Percentiles rank a stretch among this genome's conserved stretches.
phyloP scores from a whole-genome alignment of 1,140 invertebrate genomes.

The Wiebesia pumilae region DNA sequence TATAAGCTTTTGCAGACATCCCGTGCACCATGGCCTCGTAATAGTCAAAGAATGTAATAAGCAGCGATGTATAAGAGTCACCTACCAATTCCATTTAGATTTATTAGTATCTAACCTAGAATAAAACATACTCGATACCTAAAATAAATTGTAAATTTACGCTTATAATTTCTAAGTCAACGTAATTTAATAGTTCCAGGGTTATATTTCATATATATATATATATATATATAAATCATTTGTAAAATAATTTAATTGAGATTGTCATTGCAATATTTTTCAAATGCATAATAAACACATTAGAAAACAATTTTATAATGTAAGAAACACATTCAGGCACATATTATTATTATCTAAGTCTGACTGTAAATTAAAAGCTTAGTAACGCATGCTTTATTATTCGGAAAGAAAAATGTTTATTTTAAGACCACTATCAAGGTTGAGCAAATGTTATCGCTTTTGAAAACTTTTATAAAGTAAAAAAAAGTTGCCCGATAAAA shows the following conservation, averaged over 20 bases:
- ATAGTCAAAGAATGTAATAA: conserved; percentile 10
- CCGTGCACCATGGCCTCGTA: not conserved
- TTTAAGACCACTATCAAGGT: not conserved
- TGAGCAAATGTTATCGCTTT: not conserved
- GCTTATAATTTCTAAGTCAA: not conserved
- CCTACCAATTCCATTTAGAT: not conserved
- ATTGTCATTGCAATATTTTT: not conserved
- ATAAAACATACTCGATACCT: not conserved
- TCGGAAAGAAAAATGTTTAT: not conserved
- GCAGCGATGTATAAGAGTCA: not conserved
- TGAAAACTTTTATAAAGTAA: not conserved
- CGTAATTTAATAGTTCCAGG: not conserved
- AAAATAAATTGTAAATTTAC: not conserved
- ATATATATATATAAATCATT: not conserved
- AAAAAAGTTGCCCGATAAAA: not conserved
- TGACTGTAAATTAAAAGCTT: not conserved
- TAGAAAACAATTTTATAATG: not conserved
- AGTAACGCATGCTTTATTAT: not conserved
- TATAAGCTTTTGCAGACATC: not conserved
- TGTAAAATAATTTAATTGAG: not conserved
- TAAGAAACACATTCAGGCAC: not conserved
- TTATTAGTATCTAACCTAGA: not conserved
- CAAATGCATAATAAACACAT: not conserved
- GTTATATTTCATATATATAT: not conserved
- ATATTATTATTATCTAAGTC: too few relatives aligned